These are phyloP conservation scores for Euura saliciscinereae DNA, from an alignment of 1,140 invertebrate species.

Conservation along the genomic window DNA sequence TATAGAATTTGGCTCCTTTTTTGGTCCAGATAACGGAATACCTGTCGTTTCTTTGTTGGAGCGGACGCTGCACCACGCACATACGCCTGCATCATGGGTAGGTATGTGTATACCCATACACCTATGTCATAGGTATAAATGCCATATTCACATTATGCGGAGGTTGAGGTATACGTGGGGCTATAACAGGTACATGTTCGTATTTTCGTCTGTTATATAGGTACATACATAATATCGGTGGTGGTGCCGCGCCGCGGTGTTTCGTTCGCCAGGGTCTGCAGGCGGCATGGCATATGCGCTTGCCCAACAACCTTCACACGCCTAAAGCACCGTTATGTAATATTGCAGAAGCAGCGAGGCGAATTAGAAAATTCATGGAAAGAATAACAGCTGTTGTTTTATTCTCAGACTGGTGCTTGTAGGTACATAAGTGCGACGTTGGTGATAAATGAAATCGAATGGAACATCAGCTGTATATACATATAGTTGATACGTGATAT, in stretches of 20 bases:
- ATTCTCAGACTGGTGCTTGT: neutral
- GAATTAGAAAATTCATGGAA: conserved; percentile 5
- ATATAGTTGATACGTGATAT: no score
- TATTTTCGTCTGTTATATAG: neutral
- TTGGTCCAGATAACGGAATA: conserved; percentile 7
- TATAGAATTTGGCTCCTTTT: conserved; percentile 7
- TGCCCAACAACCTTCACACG: conserved; percentile 5
- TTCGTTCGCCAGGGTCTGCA: neutral
- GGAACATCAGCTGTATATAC: no score
- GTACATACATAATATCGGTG: neutral
- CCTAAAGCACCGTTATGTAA: conserved; percentile 5
- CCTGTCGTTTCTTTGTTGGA: conserved; percentile 3
- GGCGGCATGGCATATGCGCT: neutral
- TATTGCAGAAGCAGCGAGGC: conserved; percentile 6
- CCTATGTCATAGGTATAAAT: no score
- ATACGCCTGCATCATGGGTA: neutral
- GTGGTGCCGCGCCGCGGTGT: neutral
- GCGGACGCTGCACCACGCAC: neutral
- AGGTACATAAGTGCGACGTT: no score
- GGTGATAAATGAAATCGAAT: no score
- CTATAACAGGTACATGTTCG: no score
- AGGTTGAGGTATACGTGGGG: no score
- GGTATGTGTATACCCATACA: no score
- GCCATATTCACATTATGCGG: no score
- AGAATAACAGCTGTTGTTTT: neutral